Evolutionary conservation across 2,888 invertebrate species (phyloP), one percentile per base, ranked within the genome.

Genomic region (Chrysolina americana): DNA sequence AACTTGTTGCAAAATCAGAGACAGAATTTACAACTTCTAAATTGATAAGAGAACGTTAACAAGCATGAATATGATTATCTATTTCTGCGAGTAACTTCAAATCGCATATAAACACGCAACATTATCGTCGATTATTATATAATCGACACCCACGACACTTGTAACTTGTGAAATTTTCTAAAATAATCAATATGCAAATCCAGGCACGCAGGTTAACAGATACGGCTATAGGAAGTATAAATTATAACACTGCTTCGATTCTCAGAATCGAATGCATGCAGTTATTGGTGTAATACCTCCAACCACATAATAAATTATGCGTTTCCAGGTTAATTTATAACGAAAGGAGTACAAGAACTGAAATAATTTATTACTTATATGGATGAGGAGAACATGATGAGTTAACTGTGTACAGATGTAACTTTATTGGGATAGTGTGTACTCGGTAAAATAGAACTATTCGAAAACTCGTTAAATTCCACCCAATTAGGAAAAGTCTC

Each of bases 91-190:
- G 28, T 59, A 28, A 23, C 36, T 59, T n/a, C 59, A 6, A 59
- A 53, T 68, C 28, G 48, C 21, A 8, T 41, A 68, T 66, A 50
- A 50, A 48, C 50, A 66, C 23, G 68, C 48, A 21, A 68, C 68
- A 53, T 68, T 53, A 68, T 68, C 53, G 41, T 21, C 63, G 53
- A 66, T 76, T 63, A 76, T 76, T 78, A 71, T 71, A 75, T 69
- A 78, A 78, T 77, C 74, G 71, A 75, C 68, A 65, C 77, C 77
- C 71, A 78, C 78, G 65, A 68, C 41, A 65, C 72, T 65, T 72
- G 59, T 47, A 69, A 66, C 75, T 68, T 65, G 71, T 71, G 75
- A 75, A 75, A 75, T 75, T 68, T 75, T 65, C 71, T 71, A 21
- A 68, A 75, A 75, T 71, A 69, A 68, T 74, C 74, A 71, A 65